phyloP scores from a whole-genome alignment of 2,888 invertebrate species.

The Unio pictorum region DNA sequence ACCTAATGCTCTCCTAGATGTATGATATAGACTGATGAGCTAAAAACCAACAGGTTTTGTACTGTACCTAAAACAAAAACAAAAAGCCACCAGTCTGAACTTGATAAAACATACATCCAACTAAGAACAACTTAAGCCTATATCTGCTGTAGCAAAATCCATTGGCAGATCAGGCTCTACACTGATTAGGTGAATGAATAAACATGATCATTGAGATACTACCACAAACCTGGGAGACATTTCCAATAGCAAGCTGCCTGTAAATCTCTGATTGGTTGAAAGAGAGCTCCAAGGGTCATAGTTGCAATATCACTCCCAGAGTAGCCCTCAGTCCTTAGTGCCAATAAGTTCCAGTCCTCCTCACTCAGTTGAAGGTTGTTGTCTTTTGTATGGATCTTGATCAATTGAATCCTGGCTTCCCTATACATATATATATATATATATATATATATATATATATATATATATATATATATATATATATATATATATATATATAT shows the following conservation, averaged over 20 bases:
- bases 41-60: no score
- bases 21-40: no score
- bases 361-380: slow-evolving; percentile 48
- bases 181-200: not conserved
- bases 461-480: no score
- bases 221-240: slow-evolving; percentile 33
- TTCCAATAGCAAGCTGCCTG: slow-evolving; percentile 62
- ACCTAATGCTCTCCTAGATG: no score
- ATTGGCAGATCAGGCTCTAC: not conserved
- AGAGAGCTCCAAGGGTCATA: slow-evolving; percentile 72
- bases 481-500: slow-evolving; percentile 17
- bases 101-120: not conserved
- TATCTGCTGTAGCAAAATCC: no score
- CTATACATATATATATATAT: slow-evolving; percentile 29
- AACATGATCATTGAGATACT: not conserved
- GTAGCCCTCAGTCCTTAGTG: slow-evolving; percentile 74
- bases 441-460: no score
- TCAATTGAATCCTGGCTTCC: slow-evolving; percentile 58
- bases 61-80: no score
- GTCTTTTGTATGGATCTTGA: slow-evolving; percentile 63
- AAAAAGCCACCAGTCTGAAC: no score
- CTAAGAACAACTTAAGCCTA: not conserved
- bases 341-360: slow-evolving; percentile 71
- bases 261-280: slow-evolving; percentile 74
- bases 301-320: slow-evolving; percentile 76